Evolutionary conservation across 2,888 invertebrate species (phyloP), one percentile per base, ranked within the genome.

Genomic region (Ceramica pisi): DNA sequence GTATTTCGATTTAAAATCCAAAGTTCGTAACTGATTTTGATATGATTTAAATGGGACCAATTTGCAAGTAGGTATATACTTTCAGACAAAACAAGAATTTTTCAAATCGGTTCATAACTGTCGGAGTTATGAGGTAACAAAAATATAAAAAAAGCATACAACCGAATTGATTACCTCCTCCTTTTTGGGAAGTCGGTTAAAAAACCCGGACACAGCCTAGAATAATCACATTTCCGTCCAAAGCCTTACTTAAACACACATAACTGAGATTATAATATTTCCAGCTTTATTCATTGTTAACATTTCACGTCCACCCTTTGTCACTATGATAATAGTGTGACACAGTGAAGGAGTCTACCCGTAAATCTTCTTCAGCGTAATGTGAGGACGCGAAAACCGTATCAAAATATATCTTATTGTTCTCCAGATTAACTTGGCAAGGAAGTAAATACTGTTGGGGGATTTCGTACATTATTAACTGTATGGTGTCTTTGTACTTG

Each of bases 331-430:
- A 86, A 84, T 81, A 78, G 72, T 67, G 65, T 78, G 78, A 70
- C 84, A 73, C 75, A 53, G 59, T 67, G 75, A 81, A 67, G 74
- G 67, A 76, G 48, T 59, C 75, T 38, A 35, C 41, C 50, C 77
- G 71, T 85, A 81, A 86, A 84, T 84, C 84, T 84, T 82, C 80
- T 76, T 83, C 80, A 82, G 55, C 56, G 60, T 69, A 69, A 73
- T 69, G 41, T 85, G 72, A 67, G 72, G 67, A 75, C 63, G 71
- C 65, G 71, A 72, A 75, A 78, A 72, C 75, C 67, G 57, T 77
- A 70, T 74, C 76, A 71, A 77, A 83, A 75, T 78, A 74, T 67
- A 75, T 78, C 69, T 75, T 67, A 80, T 86, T 84, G 78, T 84
- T 83, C 69, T 75, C 57, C 26, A 73, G 75, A 86, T 86, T 80